A percentile compares a stretch with the other conserved stretches of the same genome.
phyloP scores from a whole-genome alignment of 2,888 invertebrate species.

The Fragum whitleyi region DNA sequence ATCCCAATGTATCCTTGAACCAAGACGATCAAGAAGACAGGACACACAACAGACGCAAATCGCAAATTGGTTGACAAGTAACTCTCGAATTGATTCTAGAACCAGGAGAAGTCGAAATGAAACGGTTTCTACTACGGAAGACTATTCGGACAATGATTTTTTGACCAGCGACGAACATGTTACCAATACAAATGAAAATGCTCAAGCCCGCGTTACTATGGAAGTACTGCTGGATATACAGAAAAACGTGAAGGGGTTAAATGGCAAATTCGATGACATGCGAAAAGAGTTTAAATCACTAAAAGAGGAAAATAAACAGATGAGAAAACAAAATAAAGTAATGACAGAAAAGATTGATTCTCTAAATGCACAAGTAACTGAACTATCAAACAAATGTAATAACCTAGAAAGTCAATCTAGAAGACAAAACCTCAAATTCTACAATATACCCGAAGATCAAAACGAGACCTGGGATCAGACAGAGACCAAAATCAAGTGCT shows the following conservation, averaged over 20 bases:
- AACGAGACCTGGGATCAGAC: neutral
- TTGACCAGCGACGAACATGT: too few relatives aligned
- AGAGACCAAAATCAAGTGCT: neutral
- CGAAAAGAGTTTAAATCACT: neutral
- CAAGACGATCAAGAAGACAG: too few relatives aligned
- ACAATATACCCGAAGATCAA: neutral
- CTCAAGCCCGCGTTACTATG: too few relatives aligned
- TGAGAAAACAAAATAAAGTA: neutral
- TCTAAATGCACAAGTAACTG: neutral
- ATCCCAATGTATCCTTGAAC: too few relatives aligned
- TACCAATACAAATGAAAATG: too few relatives aligned
- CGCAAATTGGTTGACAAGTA: too few relatives aligned
- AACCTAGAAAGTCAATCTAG: neutral
- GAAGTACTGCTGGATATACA: neutral
- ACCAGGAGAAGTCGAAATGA: too few relatives aligned
- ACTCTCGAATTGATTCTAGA: too few relatives aligned
- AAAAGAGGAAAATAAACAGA: neutral
- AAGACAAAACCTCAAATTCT: neutral
- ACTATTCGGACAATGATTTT: too few relatives aligned
- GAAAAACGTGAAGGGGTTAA: neutral
- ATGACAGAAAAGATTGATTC: neutral
- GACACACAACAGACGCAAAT: too few relatives aligned
- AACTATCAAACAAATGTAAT: neutral
- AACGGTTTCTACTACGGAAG: too few relatives aligned
- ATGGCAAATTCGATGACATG: neutral